Base-by-base conservation (phyloP, 2,888 invertebrate species). In the Tetanocera ferruginea region DNA sequence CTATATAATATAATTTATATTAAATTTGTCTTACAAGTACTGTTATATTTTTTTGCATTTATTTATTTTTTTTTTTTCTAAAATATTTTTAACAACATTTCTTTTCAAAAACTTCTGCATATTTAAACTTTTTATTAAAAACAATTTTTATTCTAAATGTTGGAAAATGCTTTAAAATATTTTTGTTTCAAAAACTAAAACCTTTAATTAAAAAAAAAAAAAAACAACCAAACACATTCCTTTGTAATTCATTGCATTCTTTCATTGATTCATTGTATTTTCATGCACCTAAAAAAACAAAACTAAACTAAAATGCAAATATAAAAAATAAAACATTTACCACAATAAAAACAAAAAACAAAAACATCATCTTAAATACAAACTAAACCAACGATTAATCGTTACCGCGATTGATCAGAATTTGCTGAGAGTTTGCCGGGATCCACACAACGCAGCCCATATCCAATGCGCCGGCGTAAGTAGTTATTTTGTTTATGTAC, bases 371-470 rank as follows among this genome's bases (percentile, higher is more conserved):
- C 19, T 77, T 49, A 75, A 23, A 77, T 64, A 70, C 62, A 76
- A 57, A 75, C 51, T 37, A 37, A 73, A 79, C 51, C 70, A 76
- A 72, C 76, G 76, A 71, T 43, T 43, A 43, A 43, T 43, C 43
- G 43, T 43, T 43, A 43, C 43, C 11, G 14, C 43, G 43, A 43
- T 43, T 23, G 43, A 74, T 79, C 91, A 96, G 96, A 96, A 92
- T 95, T 95, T 90, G 95, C 95, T 85, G 96, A 96, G 91, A 96
- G 95, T 90, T 91, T 96, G 90, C 95, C 95, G 83, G 93, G 95
- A 87, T 94, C 95, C 84, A 95, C 93, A 88, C 95, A 95, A 91
- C 94, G 96, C 89, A 96, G 96, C 90, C 96, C 96, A 77, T 96
- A 96, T 90, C 95, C 94, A 84, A 92, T 94, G 83, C 92, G 96